These are phyloP conservation scores for Odontophorus gujanensis DNA, from an alignment of 2,113 vertebrate species.

Conservation along the genomic window DNA sequence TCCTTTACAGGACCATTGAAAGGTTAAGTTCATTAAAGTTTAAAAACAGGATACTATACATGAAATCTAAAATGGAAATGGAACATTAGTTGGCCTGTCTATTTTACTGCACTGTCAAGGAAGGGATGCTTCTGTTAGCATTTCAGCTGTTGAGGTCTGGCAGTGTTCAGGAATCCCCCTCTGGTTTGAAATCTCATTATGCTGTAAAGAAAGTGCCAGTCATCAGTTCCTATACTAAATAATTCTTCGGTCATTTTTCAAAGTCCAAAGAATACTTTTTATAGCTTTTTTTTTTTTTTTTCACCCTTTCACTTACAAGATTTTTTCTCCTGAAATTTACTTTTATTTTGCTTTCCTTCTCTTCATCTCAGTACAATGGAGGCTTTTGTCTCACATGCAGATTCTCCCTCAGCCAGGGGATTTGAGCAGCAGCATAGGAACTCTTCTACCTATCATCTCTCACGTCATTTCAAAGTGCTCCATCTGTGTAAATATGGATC, in stretches of 20 bases:
- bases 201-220: neutral
- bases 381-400: rapidly evolving
- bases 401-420: rapidly evolving
- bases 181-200: neutral
- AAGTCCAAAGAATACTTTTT: neutral
- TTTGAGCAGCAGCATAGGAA: neutral
- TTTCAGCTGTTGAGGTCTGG: neutral
- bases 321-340: neutral
- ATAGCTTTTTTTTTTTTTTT: neutral
- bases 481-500: neutral
- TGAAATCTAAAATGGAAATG: neutral
- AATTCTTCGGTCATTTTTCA: neutral
- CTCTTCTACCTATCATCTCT: neutral
- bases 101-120: neutral
- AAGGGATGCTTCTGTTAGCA: neutral
- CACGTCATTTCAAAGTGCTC: neutral
- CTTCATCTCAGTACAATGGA: neutral
- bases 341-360: neutral
- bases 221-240: neutral
- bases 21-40: neutral
- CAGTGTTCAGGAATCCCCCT: neutral
- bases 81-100: neutral
- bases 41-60: neutral
- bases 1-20: neutral
- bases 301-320: neutral